Evolutionary conservation across 2,113 vertebrate species (phyloP), one percentile per base, ranked within the genome.

Genomic region (Corydoras maculifer): DNA sequence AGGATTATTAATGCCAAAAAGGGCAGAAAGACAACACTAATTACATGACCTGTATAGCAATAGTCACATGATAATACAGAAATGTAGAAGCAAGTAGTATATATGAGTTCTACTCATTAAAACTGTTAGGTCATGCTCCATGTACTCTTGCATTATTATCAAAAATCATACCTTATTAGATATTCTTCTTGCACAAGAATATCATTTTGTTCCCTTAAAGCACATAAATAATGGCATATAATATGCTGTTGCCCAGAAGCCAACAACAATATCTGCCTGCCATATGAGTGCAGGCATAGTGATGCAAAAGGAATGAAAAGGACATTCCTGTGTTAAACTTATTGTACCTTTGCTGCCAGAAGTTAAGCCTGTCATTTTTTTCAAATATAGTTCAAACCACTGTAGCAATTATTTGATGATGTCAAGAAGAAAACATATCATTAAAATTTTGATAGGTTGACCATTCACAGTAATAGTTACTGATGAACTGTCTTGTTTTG

Each of bases 251-350:
- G 49, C 65, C 74, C 71, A 66, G 71, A 60, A 74, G 80, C 82
- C 89, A 88, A 87, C 66, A 79, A 78, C 81, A 83, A 80, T 91
- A 89, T 90, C 90, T 92, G 88, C 85, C 80, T 86, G 81, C 87
- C 92, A 91, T 85, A 90, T 92, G 90, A 80, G 80, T 84, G 79
- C 71, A 81, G 84, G 73, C 61, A 5, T 79, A 84, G 74, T 67
- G 80, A 87, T 82, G 80, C 62, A 61, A 77, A 71, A 30, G 54
- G 51, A 84, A 82, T 70, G 70, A 68, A 84, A 82, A 88, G 83
- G 78, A 90, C 87, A 90, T 89, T 88, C 84, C 84, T 89, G 75
- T 55, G 81, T 83, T 79, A 81, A 80, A 86, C 79, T 86, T 84
- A 82, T 72, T 82, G 82, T 76, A 81, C 82, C 79, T 82, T 43